Conservation (phyloP, 2,113 vertebrate genomes). For the Sylvilagus bachmani region DNA sequence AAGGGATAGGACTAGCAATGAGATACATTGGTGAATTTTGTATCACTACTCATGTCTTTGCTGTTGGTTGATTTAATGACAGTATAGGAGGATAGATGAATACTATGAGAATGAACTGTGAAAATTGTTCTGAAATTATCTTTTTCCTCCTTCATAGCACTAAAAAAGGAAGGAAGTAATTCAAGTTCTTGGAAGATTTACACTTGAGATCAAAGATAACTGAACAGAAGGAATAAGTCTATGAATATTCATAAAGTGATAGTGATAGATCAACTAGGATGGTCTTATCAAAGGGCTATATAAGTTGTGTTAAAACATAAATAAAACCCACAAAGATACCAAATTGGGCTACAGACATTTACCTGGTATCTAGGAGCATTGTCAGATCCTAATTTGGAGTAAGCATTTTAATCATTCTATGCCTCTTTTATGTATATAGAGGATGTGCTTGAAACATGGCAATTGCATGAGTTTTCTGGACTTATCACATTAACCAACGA, state of each 20-base stretch:
- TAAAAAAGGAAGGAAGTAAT: neutral
- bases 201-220: neutral
- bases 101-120: neutral
- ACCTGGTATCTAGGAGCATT: neutral
- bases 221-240: neutral
- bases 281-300: neutral
- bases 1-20: neutral
- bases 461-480: neutral
- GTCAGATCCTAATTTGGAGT: neutral
- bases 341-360: neutral
- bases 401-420: no score
- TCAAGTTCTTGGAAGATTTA: neutral
- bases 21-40: neutral
- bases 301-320: neutral
- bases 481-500: neutral
- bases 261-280: neutral
- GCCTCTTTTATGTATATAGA: neutral
- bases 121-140: neutral
- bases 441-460: neutral
- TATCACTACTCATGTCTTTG: neutral
- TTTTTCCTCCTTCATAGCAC: neutral
- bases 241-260: neutral
- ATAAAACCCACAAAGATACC: neutral
- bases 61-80: slow-evolving; percentile 9
- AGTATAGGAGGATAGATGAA: neutral